Evolutionary conservation across 2,797 vertebrate genomes (phyloP), one percentile per base, ranked within the genome.

Genomic region (Apodemus agrarius): DNA sequence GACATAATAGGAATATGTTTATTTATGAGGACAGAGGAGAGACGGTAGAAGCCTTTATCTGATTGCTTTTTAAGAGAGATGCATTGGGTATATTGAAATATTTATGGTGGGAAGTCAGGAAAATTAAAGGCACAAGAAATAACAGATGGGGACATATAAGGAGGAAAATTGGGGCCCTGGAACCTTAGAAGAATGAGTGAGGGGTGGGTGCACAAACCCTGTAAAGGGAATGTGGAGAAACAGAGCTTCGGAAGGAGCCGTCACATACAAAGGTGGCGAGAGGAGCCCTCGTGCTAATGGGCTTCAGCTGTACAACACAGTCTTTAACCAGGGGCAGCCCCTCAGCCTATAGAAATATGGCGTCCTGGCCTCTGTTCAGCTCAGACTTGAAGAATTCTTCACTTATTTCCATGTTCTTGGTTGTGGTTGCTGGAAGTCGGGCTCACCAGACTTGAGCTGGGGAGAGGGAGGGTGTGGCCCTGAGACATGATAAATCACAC

Each of bases 401-500:
- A 94, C 63, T 93, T 90, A 89, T 63, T 96, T 96, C 91, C 84
- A 93, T 54, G 89, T 96, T 96, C 94, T 92, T 93, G 85, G 59
- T 94, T 95, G 93, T 96, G 95, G 89, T 86, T 95, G 75, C 91
- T 95, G 95, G 83, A 94, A 95, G 80, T 93, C 34, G 8, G 10
- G 90, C 92, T 90, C 69, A 34, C 69, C 59, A 83, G 90, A 93
- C 96, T 94, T 92, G 95, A 87, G 80, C 29, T 76, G 26, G 40
- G 85, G 65, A 40, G 78, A 82, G 22, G 75, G 22, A n/a, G 22
- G 59, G 22, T 49, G 43, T 11, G 31, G 46, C 43, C 93, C 72
- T 80, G 78, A 95, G 96, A 95, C 93, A 61, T 93, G 63, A 88
- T 96, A 97, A 96, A 97, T 97, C 95, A 92, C 67, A 88, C 67